Evolutionary conservation across 2,888 invertebrate species (phyloP).

Genomic region (Halictus quadricinctus): DNA sequence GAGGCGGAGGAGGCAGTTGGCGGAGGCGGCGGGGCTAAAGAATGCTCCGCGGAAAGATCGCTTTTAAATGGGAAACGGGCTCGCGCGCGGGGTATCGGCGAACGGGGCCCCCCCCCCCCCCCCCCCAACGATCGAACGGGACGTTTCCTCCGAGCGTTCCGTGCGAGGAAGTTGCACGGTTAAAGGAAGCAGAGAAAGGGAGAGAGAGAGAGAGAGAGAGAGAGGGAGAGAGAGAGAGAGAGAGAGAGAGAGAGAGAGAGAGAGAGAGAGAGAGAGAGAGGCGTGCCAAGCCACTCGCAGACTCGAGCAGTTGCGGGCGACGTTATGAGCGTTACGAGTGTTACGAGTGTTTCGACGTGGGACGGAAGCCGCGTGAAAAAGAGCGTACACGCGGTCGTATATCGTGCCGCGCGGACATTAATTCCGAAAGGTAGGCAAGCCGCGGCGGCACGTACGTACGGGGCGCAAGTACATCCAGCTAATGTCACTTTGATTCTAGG

Average conservation of each 20-base stretch:
- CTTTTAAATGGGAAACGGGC: conserved; percentile 70
- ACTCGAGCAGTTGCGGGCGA: background rate
- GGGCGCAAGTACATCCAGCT: conserved; percentile 52
- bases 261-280: background rate
- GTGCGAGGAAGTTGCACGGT: background rate
- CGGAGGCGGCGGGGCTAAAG: conserved; percentile 35
- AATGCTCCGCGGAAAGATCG: conserved; percentile 67
- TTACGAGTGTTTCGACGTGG: conserved; percentile 34
- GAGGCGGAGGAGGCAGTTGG: background rate
- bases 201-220: background rate
- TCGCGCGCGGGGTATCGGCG: conserved; percentile 25
- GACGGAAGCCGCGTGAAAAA: conserved; percentile 53
- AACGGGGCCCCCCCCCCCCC: background rate
- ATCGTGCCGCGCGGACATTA: conserved; percentile 70
- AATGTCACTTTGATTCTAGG: conserved; percentile 68
- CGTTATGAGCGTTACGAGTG: conserved; percentile 27
- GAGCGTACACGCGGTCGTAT: conserved; percentile 55
- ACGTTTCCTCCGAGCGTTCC: background rate
- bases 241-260: background rate
- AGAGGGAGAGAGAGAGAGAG: background rate
- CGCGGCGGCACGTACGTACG: conserved; percentile 34
- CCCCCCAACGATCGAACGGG: conserved; percentile 10
- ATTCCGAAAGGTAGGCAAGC: conserved; percentile 57
- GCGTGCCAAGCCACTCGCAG: background rate
- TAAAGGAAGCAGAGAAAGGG: background rate